Conservation (phyloP, 1,140 invertebrate species). For the Dolichoris vasculosae region DNA sequence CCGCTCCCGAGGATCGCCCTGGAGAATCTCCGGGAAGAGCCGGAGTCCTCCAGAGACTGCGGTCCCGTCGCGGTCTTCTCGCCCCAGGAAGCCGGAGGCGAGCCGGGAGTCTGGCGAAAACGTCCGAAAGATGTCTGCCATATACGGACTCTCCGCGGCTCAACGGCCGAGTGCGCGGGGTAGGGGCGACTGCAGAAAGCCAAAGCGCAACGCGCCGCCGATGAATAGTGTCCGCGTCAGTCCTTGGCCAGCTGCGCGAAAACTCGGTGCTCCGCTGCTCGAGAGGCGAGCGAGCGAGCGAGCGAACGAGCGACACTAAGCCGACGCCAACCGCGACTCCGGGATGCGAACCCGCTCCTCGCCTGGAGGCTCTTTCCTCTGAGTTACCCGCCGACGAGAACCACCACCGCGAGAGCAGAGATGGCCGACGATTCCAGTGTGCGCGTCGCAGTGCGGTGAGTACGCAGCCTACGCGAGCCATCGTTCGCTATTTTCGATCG, state of each 20-base stretch:
- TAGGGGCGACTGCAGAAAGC: background rate
- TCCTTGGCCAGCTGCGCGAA: constrained; percentile 16
- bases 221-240: background rate
- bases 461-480: constrained; percentile 7
- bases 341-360: background rate
- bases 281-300: background rate
- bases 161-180: background rate
- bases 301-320: background rate
- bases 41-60: too few species aligned
- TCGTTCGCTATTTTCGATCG: constrained; percentile 14
- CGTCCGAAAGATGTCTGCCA: constrained; percentile 50
- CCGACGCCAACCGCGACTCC: too few species aligned
- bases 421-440: constrained; percentile 72
- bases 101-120: background rate
- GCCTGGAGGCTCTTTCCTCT: too few species aligned
- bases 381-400: too few species aligned
- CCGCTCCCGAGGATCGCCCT: background rate
- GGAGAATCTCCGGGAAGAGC: background rate
- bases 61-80: background rate
- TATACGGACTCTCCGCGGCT: constrained; percentile 39
- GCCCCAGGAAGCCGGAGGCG: background rate
- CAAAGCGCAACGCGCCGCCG: background rate
- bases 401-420: constrained; percentile 47
- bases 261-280: background rate
- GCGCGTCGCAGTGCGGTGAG: constrained; percentile 72